phyloP scores from a whole-genome alignment of 2,888 invertebrate species.

The Ceriagrion tenellum region DNA sequence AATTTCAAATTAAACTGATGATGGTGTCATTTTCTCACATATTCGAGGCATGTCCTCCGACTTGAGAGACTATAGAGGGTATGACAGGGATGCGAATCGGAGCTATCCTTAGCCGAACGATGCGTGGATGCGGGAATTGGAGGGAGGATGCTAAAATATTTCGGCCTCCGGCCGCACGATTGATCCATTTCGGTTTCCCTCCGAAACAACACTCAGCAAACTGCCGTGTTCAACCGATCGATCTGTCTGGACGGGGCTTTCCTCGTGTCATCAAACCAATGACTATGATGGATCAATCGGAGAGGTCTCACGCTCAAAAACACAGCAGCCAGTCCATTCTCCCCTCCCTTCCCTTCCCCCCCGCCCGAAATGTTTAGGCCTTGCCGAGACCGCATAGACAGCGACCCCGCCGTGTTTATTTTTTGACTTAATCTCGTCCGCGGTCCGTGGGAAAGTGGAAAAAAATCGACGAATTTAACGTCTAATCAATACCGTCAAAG shows the following conservation, averaged over 20 bases:
- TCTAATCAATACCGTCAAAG: conserved; percentile 8
- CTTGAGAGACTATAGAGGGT: no score
- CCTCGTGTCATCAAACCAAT: background rate
- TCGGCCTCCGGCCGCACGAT: background rate
- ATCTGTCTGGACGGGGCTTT: background rate
- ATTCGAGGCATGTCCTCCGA: no score
- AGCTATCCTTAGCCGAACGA: background rate
- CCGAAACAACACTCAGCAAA: background rate
- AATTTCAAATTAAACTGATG: no score
- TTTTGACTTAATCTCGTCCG: background rate
- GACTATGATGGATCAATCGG: conserved; percentile 29
- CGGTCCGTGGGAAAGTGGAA: background rate
- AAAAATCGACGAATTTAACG: background rate
- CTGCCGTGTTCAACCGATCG: background rate
- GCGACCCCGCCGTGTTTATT: background rate
- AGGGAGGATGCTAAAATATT: conserved; percentile 4
- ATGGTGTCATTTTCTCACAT: no score
- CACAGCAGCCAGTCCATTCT: background rate
- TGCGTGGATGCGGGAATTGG: background rate
- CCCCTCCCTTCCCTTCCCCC: background rate
- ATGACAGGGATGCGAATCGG: background rate
- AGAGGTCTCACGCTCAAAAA: background rate
- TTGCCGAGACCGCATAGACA: background rate
- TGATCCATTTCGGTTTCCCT: background rate
- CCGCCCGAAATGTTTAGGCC: background rate